These are phyloP conservation scores for Eudemis profundana DNA, from an alignment of 2,888 invertebrate species.

Conservation along the genomic window DNA sequence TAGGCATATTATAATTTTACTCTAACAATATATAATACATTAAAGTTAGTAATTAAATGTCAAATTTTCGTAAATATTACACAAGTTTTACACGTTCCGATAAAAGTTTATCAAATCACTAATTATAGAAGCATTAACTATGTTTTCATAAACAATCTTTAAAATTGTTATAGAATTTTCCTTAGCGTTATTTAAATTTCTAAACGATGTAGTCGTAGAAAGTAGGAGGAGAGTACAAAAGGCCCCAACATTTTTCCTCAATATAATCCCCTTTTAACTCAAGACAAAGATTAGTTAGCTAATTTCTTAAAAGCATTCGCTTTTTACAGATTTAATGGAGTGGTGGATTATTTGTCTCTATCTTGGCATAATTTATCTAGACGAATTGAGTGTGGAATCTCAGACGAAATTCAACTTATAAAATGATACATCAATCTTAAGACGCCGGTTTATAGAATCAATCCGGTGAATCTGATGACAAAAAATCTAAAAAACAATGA, in stretches of 20 bases:
- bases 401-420: slow-evolving; percentile 64
- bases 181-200: not conserved
- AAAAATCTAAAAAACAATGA: slow-evolving; percentile 6
- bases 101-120: not conserved
- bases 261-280: slow-evolving; percentile 65
- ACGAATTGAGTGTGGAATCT: slow-evolving; percentile 65
- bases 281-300: slow-evolving; percentile 69
- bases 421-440: slow-evolving; percentile 50
- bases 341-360: slow-evolving; percentile 68
- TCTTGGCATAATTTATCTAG: slow-evolving; percentile 75
- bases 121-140: not conserved
- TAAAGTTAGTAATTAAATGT: too few relatives aligned
- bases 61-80: too few relatives aligned
- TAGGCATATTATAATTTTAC: too few relatives aligned
- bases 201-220: not conserved
- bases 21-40: too few relatives aligned
- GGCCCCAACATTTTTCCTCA: slow-evolving; percentile 49
- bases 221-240: slow-evolving; percentile 11
- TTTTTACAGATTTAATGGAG: slow-evolving; percentile 77
- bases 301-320: slow-evolving; percentile 79
- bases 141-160: not conserved
- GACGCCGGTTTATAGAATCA: slow-evolving; percentile 15
- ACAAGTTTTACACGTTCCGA: too few relatives aligned
- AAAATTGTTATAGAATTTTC: not conserved
- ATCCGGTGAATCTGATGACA: slow-evolving; percentile 17